Evolutionary conservation across 2,888 invertebrate species (phyloP), one percentile per base, ranked within the genome.

Genomic region (Cryptophagus acutangulus): DNA sequence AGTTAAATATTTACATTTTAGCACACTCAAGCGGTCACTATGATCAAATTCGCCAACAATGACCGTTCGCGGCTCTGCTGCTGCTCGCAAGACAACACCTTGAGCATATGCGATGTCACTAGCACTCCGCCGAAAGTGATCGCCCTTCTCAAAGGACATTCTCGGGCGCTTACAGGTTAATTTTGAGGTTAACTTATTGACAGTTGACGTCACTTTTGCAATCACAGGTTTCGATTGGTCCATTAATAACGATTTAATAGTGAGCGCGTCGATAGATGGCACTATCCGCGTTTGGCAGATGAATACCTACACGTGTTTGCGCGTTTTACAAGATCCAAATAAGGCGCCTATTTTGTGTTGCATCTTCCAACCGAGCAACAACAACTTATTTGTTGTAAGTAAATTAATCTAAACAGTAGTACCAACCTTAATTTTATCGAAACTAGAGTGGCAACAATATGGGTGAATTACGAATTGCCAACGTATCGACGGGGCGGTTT

Each of bases 381-480:
- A 89, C 62, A 90, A 90, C 68, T 80, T 89, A 73, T 81, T 89
- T 54, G 79, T 88, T 58, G 85, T 85, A 83, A 82, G 82, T 81
- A 81, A 78, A 20, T 30, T 13, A 17, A 15, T 36, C 5, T 8
- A 33, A 30, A 30, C 33, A 12, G 16, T 12, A 18, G 25, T 24
- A 9, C 36, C 15, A 40, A 55, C 55, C 59, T 65, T 61, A 63
- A 58, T 41, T 25, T 13, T 33, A n/a, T n/a, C n/a, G 29, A 15
- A 6, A 28, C 10, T 46, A 82, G 80, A 78, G 81, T 29, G 87
- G 87, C 0, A 87, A 84, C 59, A 77, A 77, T 6, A 74, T 76
- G 55, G 86, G 87, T 8, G 77, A 83, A 69, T 77, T 91, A 1
- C 81, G 84, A 60, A 81, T 88, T 12, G 74, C 88, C 33, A 91